phyloP scores from a whole-genome alignment of 2,888 invertebrate species.

The Blastobasis adustella region DNA sequence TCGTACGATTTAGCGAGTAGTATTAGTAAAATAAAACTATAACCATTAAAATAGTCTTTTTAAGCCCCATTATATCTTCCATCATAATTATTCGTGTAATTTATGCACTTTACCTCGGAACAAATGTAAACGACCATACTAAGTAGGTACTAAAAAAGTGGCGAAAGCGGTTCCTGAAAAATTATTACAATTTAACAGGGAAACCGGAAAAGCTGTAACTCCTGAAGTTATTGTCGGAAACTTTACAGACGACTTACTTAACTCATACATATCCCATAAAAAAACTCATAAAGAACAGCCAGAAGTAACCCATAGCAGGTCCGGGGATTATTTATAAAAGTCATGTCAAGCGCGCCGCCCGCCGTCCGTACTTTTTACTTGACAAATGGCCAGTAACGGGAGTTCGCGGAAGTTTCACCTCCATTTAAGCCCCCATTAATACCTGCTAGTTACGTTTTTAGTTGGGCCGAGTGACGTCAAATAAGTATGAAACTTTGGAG shows the following conservation, averaged over 20 bases:
- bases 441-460: slow-evolving; percentile 25
- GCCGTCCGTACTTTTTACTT: slow-evolving; percentile 63
- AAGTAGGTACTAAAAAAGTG: too few species aligned
- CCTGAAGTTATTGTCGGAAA: slow-evolving; percentile 10
- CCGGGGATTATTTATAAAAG: slow-evolving; percentile 58
- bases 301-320: slow-evolving; percentile 38
- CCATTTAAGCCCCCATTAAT: slow-evolving; percentile 62
- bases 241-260: slow-evolving; percentile 19
- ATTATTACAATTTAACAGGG: too few species aligned
- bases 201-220: background rate
- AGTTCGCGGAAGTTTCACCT: slow-evolving; percentile 66
- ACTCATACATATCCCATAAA: slow-evolving; percentile 28
- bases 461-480: background rate
- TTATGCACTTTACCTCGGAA: too few species aligned
- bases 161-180: too few species aligned
- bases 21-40: too few species aligned
- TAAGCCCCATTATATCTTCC: too few species aligned
- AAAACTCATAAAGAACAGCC: slow-evolving; percentile 37
- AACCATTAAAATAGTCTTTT: too few species aligned
- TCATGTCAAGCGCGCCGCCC: slow-evolving; percentile 58
- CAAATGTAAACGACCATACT: too few species aligned
- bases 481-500: too few species aligned
- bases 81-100: too few species aligned
- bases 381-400: slow-evolving; percentile 69
- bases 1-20: too few species aligned